phyloP scores from a whole-genome alignment of 2,113 vertebrate genomes.

The Zosterops hypoxanthus region DNA sequence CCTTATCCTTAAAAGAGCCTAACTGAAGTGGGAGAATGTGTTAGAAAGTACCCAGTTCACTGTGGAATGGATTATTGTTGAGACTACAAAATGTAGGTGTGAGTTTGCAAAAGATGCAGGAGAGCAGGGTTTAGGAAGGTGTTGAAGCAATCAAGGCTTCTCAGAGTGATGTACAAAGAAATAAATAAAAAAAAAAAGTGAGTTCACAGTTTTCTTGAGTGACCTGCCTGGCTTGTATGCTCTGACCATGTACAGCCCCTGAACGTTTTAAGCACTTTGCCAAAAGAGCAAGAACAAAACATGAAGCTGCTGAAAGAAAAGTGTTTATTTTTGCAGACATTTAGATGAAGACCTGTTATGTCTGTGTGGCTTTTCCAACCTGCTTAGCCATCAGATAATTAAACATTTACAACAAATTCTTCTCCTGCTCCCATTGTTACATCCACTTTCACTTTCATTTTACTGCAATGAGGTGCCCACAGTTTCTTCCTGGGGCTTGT shows the following conservation, averaged over 20 bases:
- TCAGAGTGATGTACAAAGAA: conserved; percentile 36
- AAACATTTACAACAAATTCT: background rate
- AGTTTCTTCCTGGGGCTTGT: background rate
- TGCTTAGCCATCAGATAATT: background rate
- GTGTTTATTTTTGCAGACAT: background rate
- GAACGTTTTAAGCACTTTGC: background rate
- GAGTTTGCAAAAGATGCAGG: conserved; percentile 12
- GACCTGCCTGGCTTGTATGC: background rate
- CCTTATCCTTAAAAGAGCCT: conserved; percentile 19
- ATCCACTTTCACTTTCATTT: background rate
- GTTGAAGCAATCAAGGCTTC: conserved; percentile 39
- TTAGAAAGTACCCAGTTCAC: conserved; percentile 17
- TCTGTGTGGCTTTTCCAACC: background rate
- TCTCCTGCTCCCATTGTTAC: accelerated
- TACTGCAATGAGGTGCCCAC: background rate
- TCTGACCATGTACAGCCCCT: background rate
- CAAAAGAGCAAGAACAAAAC: background rate
- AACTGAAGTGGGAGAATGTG: conserved; percentile 26
- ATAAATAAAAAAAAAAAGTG: conserved; percentile 28
- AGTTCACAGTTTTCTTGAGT: background rate
- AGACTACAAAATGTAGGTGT: conserved; percentile 40
- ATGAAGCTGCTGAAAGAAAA: background rate
- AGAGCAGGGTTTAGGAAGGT: conserved; percentile 43
- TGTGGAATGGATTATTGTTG: conserved; percentile 33
- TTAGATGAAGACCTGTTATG: background rate